Evolutionary conservation across 2,113 vertebrate genomes (phyloP), one percentile per base, ranked within the genome.

Genomic region (Arvicanthis niloticus): DNA sequence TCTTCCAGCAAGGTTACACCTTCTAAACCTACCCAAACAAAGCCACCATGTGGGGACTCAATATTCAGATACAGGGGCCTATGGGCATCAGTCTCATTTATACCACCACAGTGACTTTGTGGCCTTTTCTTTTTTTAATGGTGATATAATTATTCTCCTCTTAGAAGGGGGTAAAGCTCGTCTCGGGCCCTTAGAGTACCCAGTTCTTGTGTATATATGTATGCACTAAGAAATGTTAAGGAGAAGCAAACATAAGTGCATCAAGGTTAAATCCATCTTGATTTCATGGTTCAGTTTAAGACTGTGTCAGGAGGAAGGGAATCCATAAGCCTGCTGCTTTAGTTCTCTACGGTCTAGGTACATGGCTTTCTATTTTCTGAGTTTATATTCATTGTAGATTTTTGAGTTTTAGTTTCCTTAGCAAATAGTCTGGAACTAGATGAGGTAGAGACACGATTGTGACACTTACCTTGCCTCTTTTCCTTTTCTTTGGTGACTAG

Each of bases 401-500:
- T 93, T 89, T 96, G n/a, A 68, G 96, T 62, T 19, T 7, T 40
- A 93, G 96, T 68, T 96, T 92, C 97, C 80, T n/a, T 24, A 56
- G 11, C 70, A 91, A 48, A 60, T n/a, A 7, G 19, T 70, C 56
- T 86, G 62, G 42, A 37, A 26, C 4, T 70, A 90, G 72, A 48
- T 65, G n/a, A 91, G 16, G 56, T 37, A 73, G 48, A 72, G 70
- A 91, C 65, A 5, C 26, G 58, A 88, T 96, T 94, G n/a, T 51
- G 93, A 5, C 73, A 0, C 73, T n/a, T 98, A 16, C 94, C 89
- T 16, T 72, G 60, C 34, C 3, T 90, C 60, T 95, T 86, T 88
- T 72, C 62, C n/a, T 98, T 89, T 94, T 88, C 78, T 89, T 95
- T 40, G 94, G 4, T 90, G 73, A 37, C 67, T 92, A 99, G 99